Evolutionary conservation across 2,797 vertebrate genomes (phyloP).

Genomic region (Remorina albescens): DNA sequence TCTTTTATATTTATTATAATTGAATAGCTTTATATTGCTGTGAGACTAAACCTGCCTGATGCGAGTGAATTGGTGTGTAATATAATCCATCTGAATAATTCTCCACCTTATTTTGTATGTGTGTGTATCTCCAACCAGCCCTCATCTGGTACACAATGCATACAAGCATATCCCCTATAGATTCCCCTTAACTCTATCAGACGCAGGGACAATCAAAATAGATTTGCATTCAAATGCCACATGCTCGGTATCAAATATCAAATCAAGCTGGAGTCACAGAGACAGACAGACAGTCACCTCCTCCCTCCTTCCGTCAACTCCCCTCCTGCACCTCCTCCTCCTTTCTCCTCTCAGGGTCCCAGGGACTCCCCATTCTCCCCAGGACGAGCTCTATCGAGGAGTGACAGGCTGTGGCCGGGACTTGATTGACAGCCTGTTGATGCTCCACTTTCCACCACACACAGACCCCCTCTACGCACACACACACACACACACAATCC

Average conservation of each 20-base stretch:
- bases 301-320: slow-evolving; percentile 39
- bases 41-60: slow-evolving; percentile 61
- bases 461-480: slow-evolving; percentile 27
- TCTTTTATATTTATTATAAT: slow-evolving; percentile 62
- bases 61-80: slow-evolving; percentile 74
- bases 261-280: slow-evolving; percentile 77
- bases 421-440: slow-evolving; percentile 85
- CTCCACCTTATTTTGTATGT: slow-evolving; percentile 53
- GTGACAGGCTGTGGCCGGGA: slow-evolving; percentile 72
- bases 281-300: slow-evolving; percentile 74
- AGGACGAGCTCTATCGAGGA: slow-evolving; percentile 69
- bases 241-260: slow-evolving; percentile 84
- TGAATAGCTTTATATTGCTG: slow-evolving; percentile 73
- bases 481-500: slow-evolving; percentile 13
- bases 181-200: slow-evolving; percentile 81
- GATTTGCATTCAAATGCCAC: slow-evolving; percentile 86
- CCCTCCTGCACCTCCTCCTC: slow-evolving; percentile 49
- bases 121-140: slow-evolving; percentile 35
- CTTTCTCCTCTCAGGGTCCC: slow-evolving; percentile 69
- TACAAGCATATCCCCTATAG: slow-evolving; percentile 78
- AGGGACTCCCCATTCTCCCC: slow-evolving; percentile 74
- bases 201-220: slow-evolving; percentile 80
- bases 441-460: slow-evolving; percentile 57
- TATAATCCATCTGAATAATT: slow-evolving; percentile 74
- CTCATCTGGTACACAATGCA: slow-evolving; percentile 57